Conservation (phyloP, 2,113 vertebrate species). For the Reinhardtius hippoglossoides region DNA sequence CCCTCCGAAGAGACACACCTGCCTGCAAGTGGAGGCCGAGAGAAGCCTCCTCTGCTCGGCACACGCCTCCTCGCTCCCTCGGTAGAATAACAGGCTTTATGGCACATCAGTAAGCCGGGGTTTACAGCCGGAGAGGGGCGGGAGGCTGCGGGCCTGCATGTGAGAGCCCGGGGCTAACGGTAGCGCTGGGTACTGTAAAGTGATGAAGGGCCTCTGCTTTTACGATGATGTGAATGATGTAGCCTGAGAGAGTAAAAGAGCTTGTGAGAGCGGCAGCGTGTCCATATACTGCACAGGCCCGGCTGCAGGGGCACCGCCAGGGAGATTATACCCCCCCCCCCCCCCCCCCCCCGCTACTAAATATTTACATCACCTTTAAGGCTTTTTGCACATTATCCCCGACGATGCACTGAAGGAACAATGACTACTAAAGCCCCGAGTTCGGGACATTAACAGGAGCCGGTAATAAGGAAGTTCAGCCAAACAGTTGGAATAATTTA, state of each 20-base stretch:
- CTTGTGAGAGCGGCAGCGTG: conserved; percentile 53
- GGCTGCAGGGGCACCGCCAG: conserved; percentile 24
- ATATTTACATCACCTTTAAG: conserved; percentile 44
- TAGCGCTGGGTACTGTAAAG: conserved; percentile 80
- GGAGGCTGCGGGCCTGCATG: conserved; percentile 68
- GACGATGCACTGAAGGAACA: neutral
- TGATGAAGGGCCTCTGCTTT: conserved; percentile 77
- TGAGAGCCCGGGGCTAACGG: conserved; percentile 76
- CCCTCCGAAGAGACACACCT: neutral
- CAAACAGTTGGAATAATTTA: neutral
- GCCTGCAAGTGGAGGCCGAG: conserved; percentile 21
- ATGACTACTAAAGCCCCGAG: neutral
- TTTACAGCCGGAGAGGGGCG: conserved; percentile 75
- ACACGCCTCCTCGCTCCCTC: conserved; percentile 75
- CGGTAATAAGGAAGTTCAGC: neutral
- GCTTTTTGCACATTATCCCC: neutral
- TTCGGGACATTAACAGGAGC: neutral
- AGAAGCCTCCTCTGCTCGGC: neutral
- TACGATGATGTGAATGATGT: conserved; percentile 80
- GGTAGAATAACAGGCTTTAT: conserved; percentile 82
- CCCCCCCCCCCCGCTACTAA: neutral
- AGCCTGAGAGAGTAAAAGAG: conserved; percentile 76
- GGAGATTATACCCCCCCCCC: conserved; percentile 8
- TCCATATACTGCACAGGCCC: conserved; percentile 59
- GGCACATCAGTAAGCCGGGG: conserved; percentile 83